These are phyloP conservation scores for Premnoplex brunnescens DNA, from an alignment of 2,797 vertebrate species.

Conservation along the genomic window DNA sequence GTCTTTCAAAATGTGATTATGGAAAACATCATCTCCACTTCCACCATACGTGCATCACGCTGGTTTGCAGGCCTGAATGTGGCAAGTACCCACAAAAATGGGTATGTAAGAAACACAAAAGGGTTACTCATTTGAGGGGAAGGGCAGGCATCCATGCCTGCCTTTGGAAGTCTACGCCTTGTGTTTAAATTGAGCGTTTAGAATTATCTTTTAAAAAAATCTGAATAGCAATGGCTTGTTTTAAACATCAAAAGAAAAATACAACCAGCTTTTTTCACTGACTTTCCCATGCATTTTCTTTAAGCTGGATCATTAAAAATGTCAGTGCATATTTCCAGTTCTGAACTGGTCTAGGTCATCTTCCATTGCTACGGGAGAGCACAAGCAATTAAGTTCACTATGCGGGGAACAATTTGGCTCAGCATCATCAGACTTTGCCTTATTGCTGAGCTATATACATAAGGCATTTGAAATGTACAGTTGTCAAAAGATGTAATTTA, in stretches of 20 bases:
- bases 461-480: slow-evolving; percentile 56
- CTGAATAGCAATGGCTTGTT: background rate
- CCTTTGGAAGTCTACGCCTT: background rate
- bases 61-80: background rate
- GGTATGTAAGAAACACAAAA: background rate
- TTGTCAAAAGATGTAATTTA: slow-evolving; percentile 33
- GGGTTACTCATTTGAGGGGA: background rate
- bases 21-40: background rate
- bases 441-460: slow-evolving; percentile 35
- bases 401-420: background rate
- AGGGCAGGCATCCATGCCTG: background rate
- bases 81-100: background rate
- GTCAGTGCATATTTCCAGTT: background rate
- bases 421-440: slow-evolving; percentile 25
- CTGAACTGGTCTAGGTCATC: background rate
- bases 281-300: background rate
- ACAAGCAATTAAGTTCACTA: slow-evolving; percentile 14
- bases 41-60: accelerated
- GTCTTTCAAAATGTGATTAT: background rate
- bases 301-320: background rate
- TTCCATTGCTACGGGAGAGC: background rate
- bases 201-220: background rate
- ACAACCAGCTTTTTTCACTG: background rate
- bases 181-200: slow-evolving; percentile 6
- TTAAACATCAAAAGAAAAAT: background rate